Base-by-base conservation (phyloP, 2,888 invertebrate species). In the Therioaphis trifolii region DNA sequence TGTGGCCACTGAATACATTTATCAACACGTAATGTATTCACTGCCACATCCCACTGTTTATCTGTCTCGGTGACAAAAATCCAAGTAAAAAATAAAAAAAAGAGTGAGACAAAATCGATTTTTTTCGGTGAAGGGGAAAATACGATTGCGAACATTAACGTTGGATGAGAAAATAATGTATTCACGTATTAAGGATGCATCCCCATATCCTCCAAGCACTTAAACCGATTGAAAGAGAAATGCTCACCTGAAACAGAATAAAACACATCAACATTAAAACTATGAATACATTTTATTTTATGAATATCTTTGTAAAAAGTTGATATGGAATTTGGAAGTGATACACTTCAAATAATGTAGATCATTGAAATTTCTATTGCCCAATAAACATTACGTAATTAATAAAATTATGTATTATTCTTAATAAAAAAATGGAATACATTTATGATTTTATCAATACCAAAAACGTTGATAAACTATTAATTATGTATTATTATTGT, bases 161-260 rank as follows among this genome's bases (percentile, higher is more conserved):
- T 49, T 7, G 58, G 24, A 63, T 24, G 72, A 49, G 35, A 72
- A 72, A 61, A 82, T 82, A 82, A 82, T 72, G 82, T 82, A 82
- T 72, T 82, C 82, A 82, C 82, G 63, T 82, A 61, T 72, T 72
- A 72, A 63, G 72, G 49, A 71, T 55, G 55, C 58, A 12, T 29
- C 46, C 80, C 61, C 69, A 55, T 55, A 69, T 69, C 29, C 63
- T 29, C 46, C 40, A 21, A 82, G 74, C 72, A 82, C 82, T 82
- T 74, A n/a, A 82, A 49, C 74, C 82, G 74, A 82, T 82, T 82
- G 72, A 40, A 80, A 46, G 46, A 61, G 35, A 35, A n/a, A 49
- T 18, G 35, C 63, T 82, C 74, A 82, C 82, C 82, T 74, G 63
- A 82, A 82, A 82, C 58, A 74, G 63, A 71, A 55, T 46, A 9